Percentiles rank a stretch among this genome's conserved stretches.
phyloP scores from a whole-genome alignment of 2,113 vertebrate genomes.

The Anarrhichthys ocellatus region DNA sequence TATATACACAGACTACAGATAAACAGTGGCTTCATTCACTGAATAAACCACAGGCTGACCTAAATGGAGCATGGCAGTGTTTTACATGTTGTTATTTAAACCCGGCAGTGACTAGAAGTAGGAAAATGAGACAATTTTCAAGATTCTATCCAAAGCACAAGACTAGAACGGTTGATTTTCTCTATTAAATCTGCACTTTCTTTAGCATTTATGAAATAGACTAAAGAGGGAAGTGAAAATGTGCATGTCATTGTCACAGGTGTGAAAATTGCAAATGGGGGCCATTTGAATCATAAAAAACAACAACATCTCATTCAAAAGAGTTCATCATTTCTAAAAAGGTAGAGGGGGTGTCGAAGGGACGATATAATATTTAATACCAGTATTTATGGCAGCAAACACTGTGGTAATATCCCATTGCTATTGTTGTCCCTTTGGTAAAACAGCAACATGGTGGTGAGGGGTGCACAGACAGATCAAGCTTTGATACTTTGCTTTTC shows the following conservation, averaged over 20 bases:
- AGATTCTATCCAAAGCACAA: neutral
- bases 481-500: neutral
- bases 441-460: neutral
- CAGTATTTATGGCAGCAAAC: neutral
- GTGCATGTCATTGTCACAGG: neutral
- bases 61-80: neutral
- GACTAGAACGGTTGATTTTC: too few relatives aligned
- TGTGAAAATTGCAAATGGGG: neutral
- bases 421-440: neutral
- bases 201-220: neutral
- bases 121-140: neutral
- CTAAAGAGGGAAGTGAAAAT: neutral
- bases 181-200: neutral
- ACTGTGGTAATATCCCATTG: neutral
- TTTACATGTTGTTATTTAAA: neutral
- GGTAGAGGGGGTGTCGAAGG: neutral
- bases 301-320: neutral
- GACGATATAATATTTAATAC: neutral
- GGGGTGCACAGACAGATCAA: neutral
- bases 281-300: too few relatives aligned
- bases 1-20: too few relatives aligned
- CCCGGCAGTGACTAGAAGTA: neutral
- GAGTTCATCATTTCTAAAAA: neutral
- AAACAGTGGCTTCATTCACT: constrained; percentile 6
- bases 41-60: neutral